A percentile compares a stretch with the other conserved stretches of the same genome.
Evolutionary conservation across 2,888 invertebrate species (phyloP).

Genomic region (Acanthosoma haemorrhoidale): DNA sequence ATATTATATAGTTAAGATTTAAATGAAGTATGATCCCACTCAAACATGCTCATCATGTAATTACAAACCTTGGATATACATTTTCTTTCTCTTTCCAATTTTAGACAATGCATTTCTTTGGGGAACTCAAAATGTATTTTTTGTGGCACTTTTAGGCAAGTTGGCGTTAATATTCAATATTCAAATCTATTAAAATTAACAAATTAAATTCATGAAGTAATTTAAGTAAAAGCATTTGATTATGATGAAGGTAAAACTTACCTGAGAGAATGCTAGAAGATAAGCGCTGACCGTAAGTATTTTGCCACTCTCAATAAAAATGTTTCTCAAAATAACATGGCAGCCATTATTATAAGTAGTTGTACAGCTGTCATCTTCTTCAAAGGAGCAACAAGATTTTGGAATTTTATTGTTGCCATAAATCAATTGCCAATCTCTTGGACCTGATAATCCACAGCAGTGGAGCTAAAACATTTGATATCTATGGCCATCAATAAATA

Average conservation of each 20-base stretch:
- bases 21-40: no score
- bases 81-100: no score
- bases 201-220: no score
- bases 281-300: conserved; percentile 20
- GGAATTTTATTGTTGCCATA: conserved; percentile 33
- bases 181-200: no score
- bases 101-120: no score
- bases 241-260: background rate
- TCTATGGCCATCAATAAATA: background rate
- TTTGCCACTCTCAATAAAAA: conserved; percentile 1
- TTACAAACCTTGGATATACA: no score
- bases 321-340: background rate
- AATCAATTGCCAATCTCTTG: conserved; percentile 33
- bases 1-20: no score
- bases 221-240: no score
- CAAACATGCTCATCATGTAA: no score
- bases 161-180: no score
- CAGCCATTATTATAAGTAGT: conserved; percentile 11
- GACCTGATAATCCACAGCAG: conserved; percentile 36
- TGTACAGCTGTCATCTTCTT: background rate
- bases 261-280: conserved; percentile 11
- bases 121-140: no score
- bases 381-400: conserved; percentile 30
- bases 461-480: conserved; percentile 31
- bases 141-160: no score